Evolutionary conservation across 2,113 vertebrate species (phyloP), one percentile per base, ranked within the genome.

Genomic region (Scophthalmus maximus): DNA sequence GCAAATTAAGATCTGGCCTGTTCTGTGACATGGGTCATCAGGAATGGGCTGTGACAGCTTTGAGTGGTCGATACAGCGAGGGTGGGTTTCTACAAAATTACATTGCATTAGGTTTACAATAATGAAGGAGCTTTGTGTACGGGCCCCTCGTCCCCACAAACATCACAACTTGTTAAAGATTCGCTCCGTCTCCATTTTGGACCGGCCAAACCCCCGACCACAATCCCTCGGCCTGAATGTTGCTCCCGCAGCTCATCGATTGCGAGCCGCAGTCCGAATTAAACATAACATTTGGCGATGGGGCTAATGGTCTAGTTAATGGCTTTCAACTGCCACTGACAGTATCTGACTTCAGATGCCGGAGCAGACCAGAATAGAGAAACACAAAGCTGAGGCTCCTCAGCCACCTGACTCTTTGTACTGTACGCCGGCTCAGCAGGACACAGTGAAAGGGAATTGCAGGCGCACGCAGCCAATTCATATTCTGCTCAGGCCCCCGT

Each of bases 71-170:
- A 89, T 91, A 76, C 42, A 71, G 40, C 9, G 61, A n/a, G 76
- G 72, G 58, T 72, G 73, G 12, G 23, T 9, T 62, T 57, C 20
- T 36, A 22, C 30, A 36, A 8, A 10, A 7, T 57, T 47, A 83
- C 78, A 73, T 80, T 90, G 88, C 73, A 91, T 92, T 93, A 91
- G 79, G 36, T 20, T 32, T 25, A 60, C 52, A 55, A 62, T 25
- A 20, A 17, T 18, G 47, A 36, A 64, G 58, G 27, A 72, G 70
- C 68, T 55, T 51, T 51, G 42, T 51, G 64, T 2, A 23, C 51
- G 27, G 20, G 56, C 55, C 59, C 32, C 55, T 18, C 25, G 56
- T 10, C 52, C 59, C 5, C 20, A 68, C n/a, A 65, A 70, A 74
- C 84, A 86, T 84, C 79, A 70, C 30, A 36, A 38, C 76, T 68